Conservation (phyloP, 2,113 vertebrate genomes). For the Gymnorhina tibicen region DNA sequence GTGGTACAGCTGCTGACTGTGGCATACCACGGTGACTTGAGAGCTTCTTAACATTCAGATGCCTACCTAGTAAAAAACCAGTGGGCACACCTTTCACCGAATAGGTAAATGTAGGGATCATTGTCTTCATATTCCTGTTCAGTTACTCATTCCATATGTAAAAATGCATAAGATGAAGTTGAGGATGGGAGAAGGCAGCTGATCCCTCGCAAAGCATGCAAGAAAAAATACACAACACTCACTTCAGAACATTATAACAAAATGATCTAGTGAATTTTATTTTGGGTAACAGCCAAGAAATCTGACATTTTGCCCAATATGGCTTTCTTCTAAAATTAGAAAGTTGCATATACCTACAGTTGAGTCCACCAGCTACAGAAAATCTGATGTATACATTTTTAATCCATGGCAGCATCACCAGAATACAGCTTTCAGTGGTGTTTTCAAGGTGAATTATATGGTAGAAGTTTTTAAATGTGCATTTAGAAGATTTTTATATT, state of each 20-base stretch:
- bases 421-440: slow-evolving; percentile 41
- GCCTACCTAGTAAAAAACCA: not conserved
- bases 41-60: not conserved
- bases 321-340: slow-evolving; percentile 66
- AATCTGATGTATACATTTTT: slow-evolving; percentile 30
- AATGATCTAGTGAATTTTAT: slow-evolving; percentile 69
- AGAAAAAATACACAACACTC: slow-evolving; percentile 48
- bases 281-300: slow-evolving; percentile 68
- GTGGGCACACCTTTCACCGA: not conserved
- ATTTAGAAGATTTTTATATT: slow-evolving; percentile 57
- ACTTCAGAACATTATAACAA: slow-evolving; percentile 56
- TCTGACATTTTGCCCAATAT: slow-evolving; percentile 66
- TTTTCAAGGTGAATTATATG: slow-evolving; percentile 51
- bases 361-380: slow-evolving; percentile 42
- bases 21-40: not conserved
- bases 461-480: slow-evolving; percentile 48
- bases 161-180: not conserved
- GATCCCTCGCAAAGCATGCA: not conserved
- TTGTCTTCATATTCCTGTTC: fast-evolving
- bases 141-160: not conserved
- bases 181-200: not conserved
- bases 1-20: not conserved
- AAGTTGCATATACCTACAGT: slow-evolving; percentile 64
- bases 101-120: not conserved
- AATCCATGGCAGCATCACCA: slow-evolving; percentile 30